A percentile compares a stretch with the other conserved stretches of the same genome.
Conservation (phyloP, 2,113 vertebrate genomes). For the Phalacrocorax brasilianus region DNA sequence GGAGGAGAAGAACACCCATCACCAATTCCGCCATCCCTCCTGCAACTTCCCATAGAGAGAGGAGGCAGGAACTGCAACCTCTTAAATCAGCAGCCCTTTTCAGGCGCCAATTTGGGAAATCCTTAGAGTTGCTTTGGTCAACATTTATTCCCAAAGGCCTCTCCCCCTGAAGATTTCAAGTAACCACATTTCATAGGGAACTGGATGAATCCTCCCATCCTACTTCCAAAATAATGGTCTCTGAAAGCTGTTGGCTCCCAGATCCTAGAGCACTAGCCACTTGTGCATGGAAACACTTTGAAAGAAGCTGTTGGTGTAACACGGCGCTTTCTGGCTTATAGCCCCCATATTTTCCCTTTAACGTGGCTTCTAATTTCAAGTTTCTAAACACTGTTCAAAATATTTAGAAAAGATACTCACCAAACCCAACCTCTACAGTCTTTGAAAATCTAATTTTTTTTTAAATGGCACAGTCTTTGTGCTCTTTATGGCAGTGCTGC, state of each 20-base stretch:
- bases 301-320: neutral
- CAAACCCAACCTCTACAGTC: neutral
- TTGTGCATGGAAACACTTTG: neutral
- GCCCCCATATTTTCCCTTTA: neutral
- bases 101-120: neutral
- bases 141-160: neutral
- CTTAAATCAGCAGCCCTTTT: accelerated
- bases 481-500: neutral
- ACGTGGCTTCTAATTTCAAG: neutral
- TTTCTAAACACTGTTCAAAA: neutral
- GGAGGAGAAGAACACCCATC: neutral
- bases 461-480: neutral
- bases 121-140: neutral
- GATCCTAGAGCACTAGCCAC: neutral
- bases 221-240: neutral
- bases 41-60: accelerated
- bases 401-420: neutral
- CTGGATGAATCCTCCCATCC: neutral
- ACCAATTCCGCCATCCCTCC: neutral
- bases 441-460: neutral
- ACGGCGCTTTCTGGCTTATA: accelerated
- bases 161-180: neutral
- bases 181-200: neutral
- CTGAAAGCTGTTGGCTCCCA: neutral
- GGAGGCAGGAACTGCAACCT: accelerated